phyloP scores from a whole-genome alignment of 30 jellyfish, hydroid and myxozoan genomes.

The Turritopsis dohrnii region DNA sequence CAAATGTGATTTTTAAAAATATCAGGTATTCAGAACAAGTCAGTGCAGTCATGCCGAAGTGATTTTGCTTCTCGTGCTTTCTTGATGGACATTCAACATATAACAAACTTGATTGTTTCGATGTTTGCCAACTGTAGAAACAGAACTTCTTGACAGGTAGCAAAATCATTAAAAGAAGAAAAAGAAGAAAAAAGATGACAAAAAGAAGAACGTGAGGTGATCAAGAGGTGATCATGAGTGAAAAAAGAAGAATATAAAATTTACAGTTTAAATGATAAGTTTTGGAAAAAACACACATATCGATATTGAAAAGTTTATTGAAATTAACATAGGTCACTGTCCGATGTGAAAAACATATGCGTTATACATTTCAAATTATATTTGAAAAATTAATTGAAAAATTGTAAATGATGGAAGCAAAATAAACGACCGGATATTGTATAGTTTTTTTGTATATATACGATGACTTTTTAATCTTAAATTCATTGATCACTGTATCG shows the following conservation, averaged over 20 bases:
- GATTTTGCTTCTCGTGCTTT: neutral
- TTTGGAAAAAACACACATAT: too few relatives aligned
- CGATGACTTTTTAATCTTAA: neutral
- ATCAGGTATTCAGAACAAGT: neutral
- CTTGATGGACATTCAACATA: neutral
- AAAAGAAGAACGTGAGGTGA: neutral
- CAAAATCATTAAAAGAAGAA: neutral
- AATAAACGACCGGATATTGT: neutral
- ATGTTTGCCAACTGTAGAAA: neutral
- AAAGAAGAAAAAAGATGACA: neutral
- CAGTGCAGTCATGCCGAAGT: neutral
- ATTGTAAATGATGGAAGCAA: neutral
- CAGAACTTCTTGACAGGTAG: neutral
- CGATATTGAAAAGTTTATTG: neutral
- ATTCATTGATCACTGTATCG: neutral
- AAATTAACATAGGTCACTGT: neutral
- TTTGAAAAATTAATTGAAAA: neutral
- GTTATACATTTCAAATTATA: too few relatives aligned
- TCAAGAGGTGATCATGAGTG: too few relatives aligned
- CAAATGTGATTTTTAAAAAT: neutral
- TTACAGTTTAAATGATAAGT: too few relatives aligned
- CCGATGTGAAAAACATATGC: too few relatives aligned
- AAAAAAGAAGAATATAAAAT: too few relatives aligned
- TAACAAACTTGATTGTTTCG: neutral
- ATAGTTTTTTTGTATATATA: neutral